Percentiles rank a stretch among this genome's conserved stretches.
These are phyloP conservation scores for Taenioides sp. DNA, from an alignment of 2,797 vertebrate species.

Conservation along the genomic window DNA sequence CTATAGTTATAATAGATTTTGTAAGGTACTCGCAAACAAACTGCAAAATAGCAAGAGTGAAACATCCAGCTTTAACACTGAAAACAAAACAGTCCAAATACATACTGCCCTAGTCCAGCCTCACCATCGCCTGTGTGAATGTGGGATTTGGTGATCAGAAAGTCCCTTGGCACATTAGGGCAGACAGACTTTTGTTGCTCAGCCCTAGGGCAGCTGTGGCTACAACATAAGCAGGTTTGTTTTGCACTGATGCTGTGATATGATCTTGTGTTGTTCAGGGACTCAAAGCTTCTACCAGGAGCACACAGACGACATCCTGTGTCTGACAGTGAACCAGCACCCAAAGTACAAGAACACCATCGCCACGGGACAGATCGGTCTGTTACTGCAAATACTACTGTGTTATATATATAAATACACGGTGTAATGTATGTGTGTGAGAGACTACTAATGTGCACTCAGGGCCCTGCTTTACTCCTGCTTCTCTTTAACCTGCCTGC, in stretches of 20 bases:
- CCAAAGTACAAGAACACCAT: slow-evolving; percentile 95
- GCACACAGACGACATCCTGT: slow-evolving; percentile 95
- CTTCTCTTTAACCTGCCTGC: slow-evolving; percentile 48
- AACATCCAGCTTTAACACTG: too few species aligned
- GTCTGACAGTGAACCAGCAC: slow-evolving; percentile 94
- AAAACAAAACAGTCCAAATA: too few species aligned
- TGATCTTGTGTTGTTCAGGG: slow-evolving; percentile 70
- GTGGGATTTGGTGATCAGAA: background rate
- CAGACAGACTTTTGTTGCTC: background rate
- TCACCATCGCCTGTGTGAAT: too few species aligned
- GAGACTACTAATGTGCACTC: slow-evolving; percentile 33
- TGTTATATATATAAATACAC: too few species aligned
- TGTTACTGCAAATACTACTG: too few species aligned
- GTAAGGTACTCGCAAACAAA: too few species aligned
- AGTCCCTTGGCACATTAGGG: background rate
- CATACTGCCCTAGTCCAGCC: too few species aligned
- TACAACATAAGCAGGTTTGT: background rate
- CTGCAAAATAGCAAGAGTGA: too few species aligned
- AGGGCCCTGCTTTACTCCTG: slow-evolving; percentile 39
- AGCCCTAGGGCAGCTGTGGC: background rate
- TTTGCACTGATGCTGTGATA: background rate
- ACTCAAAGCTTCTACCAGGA: slow-evolving; percentile 97
- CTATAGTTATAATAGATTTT: too few species aligned
- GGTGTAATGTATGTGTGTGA: background rate
- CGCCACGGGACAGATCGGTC: slow-evolving; percentile 95